Base-by-base conservation (phyloP, 2,113 vertebrate species). In the Ciconia maguari region DNA sequence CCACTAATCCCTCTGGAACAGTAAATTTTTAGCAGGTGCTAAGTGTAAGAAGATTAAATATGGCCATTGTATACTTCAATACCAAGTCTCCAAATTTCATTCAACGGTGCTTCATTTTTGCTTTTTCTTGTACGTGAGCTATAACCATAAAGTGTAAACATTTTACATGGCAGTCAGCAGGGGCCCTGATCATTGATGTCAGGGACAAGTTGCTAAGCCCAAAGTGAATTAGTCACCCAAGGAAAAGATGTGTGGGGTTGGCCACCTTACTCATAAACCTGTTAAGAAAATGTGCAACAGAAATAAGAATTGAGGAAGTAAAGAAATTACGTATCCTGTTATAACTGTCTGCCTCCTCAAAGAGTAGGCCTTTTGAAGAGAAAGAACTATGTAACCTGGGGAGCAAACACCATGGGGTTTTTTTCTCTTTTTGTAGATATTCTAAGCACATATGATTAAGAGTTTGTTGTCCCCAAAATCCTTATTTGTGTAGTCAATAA, bases 401-500 rank as follows among this genome's bases (percentile, higher is more conserved):
- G 26, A 84, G 38, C 61, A 89, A 94, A 79, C 62, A 65, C 30
- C 51, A 30, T 0, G 16, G 36, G 27, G 4, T 10, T 76, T 83
- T 75, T 54, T 66, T 24, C 65, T 66, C 48, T 2, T 55, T 91
- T 62, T 81, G 48, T 16, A 83, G 70, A 74, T 65, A 83, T 62
- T 81, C 60, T 58, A 83, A 89, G 29, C 11, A 4, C 83, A 48
- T 24, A 42, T 26, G 27, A 93, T 66, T 78, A 86, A 84, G 71
- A 94, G 82, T 85, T 90, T 93, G 76, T 84, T 96, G 76, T 89
- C 83, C 57, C 72, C 83, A 25, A 85, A 95, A 90, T 70, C 79
- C 83, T 89, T 94, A 90, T 90, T 94, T 94, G 62, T 91, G 76
- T 13, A 84, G 87, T 60, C 91, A 93, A 96, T 91, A 79, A 93